Evolutionary conservation across 2,797 vertebrate genomes (phyloP), one percentile per base, ranked within the genome.

Genomic region (Gorsachius magnificus): DNA sequence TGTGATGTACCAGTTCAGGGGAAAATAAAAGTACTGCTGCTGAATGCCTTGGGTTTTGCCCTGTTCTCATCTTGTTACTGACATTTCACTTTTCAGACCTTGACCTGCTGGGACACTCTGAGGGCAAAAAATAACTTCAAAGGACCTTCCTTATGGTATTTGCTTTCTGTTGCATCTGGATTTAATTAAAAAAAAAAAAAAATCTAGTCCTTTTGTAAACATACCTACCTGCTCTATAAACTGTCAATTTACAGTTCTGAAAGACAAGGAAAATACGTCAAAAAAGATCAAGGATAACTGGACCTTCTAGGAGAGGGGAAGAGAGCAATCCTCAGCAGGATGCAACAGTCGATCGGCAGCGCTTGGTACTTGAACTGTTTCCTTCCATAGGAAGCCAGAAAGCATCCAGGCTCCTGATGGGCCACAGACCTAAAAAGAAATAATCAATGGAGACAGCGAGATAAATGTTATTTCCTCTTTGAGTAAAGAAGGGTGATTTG

Each of bases 381-480:
- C 24, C 26, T 82, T 85, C 29, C 21, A 1, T 1, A 29, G 41
- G 20, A 74, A 74, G 51, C 28, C n/a, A 45, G 61, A 45, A 61
- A 16, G 22, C 21, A 41, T 6, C 54, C 46, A 29, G 57, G 25
- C 35, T 91, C 65, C 88, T 36, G 36, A 7, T 9, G 57, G 41
- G 26, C 65, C 56, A 13, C 46, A 46, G 29, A 8, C 45, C 28
- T 72, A 46, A 16, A 24, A 80, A 72, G 29, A 26, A 93, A 41
- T 3, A 13, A 45, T 13, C 6, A 28, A 19, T 21, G 7, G 45
- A 35, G 22, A 13, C 24, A 58, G 12, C 0, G 0, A 56, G 25
- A 53, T 45, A 10, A 57, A 63, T 12, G 20, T 24, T 13, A 10
- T 33, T 90, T 90, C 21, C 19, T 46, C 33, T 63, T 22, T 12